Percentiles rank a stretch among this genome's conserved stretches.
phyloP scores from a whole-genome alignment of 2,113 vertebrate species.

The Puma concolor region DNA sequence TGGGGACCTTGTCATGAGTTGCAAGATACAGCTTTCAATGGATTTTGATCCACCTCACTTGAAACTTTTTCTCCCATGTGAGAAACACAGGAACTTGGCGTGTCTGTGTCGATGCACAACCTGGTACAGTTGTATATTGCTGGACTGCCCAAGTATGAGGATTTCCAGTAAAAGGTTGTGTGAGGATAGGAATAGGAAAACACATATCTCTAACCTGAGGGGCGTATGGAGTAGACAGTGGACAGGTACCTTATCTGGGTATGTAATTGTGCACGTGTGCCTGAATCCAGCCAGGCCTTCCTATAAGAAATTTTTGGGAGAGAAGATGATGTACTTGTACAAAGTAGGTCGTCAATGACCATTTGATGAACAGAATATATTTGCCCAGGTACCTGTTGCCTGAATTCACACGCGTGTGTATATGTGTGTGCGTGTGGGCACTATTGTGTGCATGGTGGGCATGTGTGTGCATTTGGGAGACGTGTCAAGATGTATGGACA shows the following conservation, averaged over 20 bases:
- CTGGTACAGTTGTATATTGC: neutral
- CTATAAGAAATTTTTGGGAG: neutral
- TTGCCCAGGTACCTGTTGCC: neutral
- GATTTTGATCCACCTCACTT: neutral
- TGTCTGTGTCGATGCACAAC: neutral
- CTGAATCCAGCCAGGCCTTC: neutral
- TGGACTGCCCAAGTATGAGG: neutral
- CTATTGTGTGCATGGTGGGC: neutral
- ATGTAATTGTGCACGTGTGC: neutral
- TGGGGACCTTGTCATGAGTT: neutral
- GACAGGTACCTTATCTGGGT: neutral
- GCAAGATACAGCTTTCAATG: neutral
- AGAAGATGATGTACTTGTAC: neutral
- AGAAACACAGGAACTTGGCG: neutral
- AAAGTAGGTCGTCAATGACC: neutral
- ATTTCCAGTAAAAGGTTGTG: neutral
- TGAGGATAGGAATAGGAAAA: neutral
- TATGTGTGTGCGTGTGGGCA: neutral
- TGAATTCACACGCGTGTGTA: accelerated
- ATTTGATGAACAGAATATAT: neutral
- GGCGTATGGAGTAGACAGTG: neutral
- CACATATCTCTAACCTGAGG: neutral
- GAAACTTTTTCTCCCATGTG: neutral
- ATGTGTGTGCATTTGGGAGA: neutral
- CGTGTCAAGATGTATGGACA: neutral